Percentiles rank a stretch among this genome's conserved stretches.
Evolutionary conservation across 1,140 invertebrate genomes (phyloP).

Genomic region (Steinernema khuongi): DNA sequence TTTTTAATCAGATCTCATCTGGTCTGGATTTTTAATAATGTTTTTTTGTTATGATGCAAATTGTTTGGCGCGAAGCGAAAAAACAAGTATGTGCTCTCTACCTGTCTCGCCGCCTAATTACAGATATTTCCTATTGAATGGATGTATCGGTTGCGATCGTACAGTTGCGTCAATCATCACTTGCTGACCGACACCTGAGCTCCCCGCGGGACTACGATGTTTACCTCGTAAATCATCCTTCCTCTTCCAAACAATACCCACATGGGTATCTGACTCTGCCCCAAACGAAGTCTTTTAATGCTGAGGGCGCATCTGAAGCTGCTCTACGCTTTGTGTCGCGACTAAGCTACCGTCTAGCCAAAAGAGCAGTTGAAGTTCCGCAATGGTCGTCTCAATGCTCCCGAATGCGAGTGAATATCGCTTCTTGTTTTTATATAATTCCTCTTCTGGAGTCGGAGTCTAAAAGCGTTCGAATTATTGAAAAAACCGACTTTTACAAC

Average conservation of each 20-base stretch:
- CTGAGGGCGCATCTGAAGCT: not conserved
- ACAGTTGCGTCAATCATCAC: slow-evolving; percentile 26
- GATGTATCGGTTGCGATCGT: slow-evolving; percentile 37
- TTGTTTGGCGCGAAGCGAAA: too few species aligned
- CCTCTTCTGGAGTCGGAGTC: slow-evolving; percentile 27
- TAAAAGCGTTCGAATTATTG: not conserved
- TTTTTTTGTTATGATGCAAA: too few species aligned
- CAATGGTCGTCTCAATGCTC: slow-evolving; percentile 1
- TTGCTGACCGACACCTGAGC: slow-evolving; percentile 23
- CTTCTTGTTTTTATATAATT: slow-evolving; percentile 7
- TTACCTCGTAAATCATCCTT: not conserved
- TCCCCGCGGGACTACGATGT: slow-evolving; percentile 23
- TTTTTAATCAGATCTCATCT: too few species aligned
- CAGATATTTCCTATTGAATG: not conserved
- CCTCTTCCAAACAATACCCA: not conserved
- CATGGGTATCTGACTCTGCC: not conserved
- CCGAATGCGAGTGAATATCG: not conserved
- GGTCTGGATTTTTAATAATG: too few species aligned
- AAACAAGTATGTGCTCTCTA: too few species aligned
- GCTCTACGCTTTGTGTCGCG: not conserved
- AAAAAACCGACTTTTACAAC: slow-evolving; percentile 36
- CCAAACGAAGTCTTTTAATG: not conserved
- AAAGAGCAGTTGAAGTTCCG: not conserved
- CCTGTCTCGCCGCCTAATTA: too few species aligned
- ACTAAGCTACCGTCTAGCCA: not conserved